These are phyloP conservation scores for Drosophila greeni DNA, from an alignment of 2,888 invertebrate genomes.

Conservation along the genomic window DNA sequence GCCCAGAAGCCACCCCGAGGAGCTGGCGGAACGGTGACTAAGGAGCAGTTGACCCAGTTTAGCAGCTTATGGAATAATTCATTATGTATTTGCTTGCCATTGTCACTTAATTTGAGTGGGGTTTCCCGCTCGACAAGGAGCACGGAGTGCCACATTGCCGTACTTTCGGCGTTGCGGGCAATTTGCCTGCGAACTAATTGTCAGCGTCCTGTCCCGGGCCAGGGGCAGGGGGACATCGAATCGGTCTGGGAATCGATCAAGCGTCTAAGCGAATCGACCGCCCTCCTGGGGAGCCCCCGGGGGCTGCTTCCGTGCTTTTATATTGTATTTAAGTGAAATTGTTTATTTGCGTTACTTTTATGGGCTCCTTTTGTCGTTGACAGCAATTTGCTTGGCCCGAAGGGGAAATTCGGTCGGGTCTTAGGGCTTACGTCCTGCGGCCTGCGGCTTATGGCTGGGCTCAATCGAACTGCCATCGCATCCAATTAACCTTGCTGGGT, in stretches of 20 bases:
- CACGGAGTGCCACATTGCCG: slow-evolving; percentile 27
- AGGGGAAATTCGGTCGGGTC: slow-evolving; percentile 17
- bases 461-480: slow-evolving; percentile 52
- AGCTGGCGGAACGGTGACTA: slow-evolving; percentile 14
- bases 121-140: slow-evolving; percentile 8
- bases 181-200: slow-evolving; percentile 66
- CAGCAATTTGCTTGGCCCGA: slow-evolving; percentile 57
- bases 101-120: slow-evolving; percentile 71
- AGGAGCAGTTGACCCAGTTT: slow-evolving; percentile 43
- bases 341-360: slow-evolving; percentile 70
- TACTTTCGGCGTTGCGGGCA: slow-evolving; percentile 55
- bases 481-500: slow-evolving; percentile 72
- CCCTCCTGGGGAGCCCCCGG: not conserved
- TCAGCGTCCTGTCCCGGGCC: slow-evolving; percentile 35
- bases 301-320: slow-evolving; percentile 48
- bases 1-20: slow-evolving; percentile 3
- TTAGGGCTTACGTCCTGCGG: not conserved
- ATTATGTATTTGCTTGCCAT: slow-evolving; percentile 65
- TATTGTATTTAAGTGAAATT: slow-evolving; percentile 58
- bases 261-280: slow-evolving; percentile 41
- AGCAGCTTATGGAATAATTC: slow-evolving; percentile 73
- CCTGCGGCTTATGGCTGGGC: slow-evolving; percentile 20
- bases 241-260: slow-evolving; percentile 59
- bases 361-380: slow-evolving; percentile 58
- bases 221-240: not conserved